Evolutionary conservation across 2,888 invertebrate species (phyloP).

Genomic region (Melinaea menophilus): DNA sequence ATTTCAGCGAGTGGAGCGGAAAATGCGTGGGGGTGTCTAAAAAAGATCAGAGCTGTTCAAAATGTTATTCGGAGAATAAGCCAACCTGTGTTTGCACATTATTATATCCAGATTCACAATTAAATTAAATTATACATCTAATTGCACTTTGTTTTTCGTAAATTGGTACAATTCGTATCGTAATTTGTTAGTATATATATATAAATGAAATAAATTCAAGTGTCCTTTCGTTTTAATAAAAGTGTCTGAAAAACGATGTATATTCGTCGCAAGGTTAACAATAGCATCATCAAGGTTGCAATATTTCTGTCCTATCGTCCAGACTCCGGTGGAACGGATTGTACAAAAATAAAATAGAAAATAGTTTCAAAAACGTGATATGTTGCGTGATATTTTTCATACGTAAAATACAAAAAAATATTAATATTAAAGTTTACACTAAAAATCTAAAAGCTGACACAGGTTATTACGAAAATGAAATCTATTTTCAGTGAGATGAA

Average conservation of each 20-base stretch:
- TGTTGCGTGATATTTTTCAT: background rate
- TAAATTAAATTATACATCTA: background rate
- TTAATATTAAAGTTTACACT: constrained; percentile 22
- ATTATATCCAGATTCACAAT: background rate
- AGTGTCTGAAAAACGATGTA: constrained; percentile 35
- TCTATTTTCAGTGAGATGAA: constrained; percentile 70
- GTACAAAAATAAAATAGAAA: constrained; percentile 48
- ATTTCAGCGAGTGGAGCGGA: constrained; percentile 26
- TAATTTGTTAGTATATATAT: no score
- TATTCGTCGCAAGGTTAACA: constrained; percentile 71
- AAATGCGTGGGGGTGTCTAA: constrained; percentile 54
- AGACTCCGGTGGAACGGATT: constrained; percentile 37
- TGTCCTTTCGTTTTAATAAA: no score
- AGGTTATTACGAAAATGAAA: constrained; percentile 41
- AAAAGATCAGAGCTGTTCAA: constrained; percentile 44
- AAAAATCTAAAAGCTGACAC: constrained; percentile 31
- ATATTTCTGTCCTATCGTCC: constrained; percentile 57
- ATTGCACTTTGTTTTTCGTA: no score
- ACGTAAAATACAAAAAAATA: constrained; percentile 9
- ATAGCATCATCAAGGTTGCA: constrained; percentile 71
- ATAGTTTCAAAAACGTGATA: constrained; percentile 40
- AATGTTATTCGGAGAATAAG: constrained; percentile 42
- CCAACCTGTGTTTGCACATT: background rate
- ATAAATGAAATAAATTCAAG: no score
- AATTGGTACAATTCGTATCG: no score